Percentiles rank a stretch among this genome's conserved stretches.
phyloP scores from a whole-genome alignment of 2,888 invertebrate genomes.

The Nezara viridula region DNA sequence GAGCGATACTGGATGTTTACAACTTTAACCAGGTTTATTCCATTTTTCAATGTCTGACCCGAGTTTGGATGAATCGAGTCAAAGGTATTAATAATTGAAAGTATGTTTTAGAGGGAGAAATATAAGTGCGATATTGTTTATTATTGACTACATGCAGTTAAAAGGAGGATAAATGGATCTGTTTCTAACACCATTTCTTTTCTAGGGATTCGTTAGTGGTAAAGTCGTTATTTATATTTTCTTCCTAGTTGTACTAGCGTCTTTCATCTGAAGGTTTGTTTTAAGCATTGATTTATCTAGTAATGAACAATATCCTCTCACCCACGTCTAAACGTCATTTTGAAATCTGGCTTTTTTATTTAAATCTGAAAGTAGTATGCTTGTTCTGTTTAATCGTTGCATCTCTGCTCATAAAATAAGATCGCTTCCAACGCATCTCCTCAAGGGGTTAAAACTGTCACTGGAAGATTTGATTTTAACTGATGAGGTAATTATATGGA shows the following conservation, averaged over 20 bases:
- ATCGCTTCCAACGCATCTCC: no score
- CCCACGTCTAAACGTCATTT: no score
- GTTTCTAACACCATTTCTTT: neutral
- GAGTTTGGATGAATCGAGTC: neutral
- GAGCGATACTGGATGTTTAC: neutral
- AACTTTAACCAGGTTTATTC: neutral
- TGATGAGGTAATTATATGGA: no score
- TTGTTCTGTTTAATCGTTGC: no score
- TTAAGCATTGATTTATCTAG: neutral
- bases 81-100: neutral
- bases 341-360: no score
- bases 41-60: neutral
- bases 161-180: neutral
- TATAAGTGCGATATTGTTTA: no score
- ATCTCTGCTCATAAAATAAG: no score
- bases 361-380: no score
- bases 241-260: neutral
- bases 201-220: neutral
- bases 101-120: no score
- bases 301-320: neutral
- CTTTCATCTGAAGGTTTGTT: neutral
- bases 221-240: neutral
- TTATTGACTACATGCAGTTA: no score
- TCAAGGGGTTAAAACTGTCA: no score
- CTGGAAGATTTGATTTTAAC: no score